These are phyloP conservation scores for Cecropterus lyciades DNA, from an alignment of 1,140 invertebrate species.

Conservation along the genomic window DNA sequence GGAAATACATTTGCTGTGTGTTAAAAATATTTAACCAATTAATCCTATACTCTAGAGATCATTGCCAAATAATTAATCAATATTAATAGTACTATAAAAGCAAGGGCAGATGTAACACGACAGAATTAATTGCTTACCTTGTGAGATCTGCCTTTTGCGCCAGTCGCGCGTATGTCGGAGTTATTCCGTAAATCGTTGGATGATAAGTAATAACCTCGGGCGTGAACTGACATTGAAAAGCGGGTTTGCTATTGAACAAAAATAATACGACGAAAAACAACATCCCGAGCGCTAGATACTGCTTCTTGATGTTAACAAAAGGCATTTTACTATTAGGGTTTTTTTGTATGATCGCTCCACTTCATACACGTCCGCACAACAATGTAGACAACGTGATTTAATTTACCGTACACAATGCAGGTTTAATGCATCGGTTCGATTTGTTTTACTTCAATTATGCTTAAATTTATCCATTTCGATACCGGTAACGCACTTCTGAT, in stretches of 20 bases:
- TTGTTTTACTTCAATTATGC: constrained; percentile 9
- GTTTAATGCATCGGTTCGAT: neutral
- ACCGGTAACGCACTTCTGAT: neutral
- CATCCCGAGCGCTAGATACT: constrained; percentile 77
- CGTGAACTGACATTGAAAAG: constrained; percentile 74
- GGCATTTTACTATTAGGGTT: constrained; percentile 69
- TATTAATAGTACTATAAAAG: constrained; percentile 43
- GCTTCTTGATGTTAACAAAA: constrained; percentile 79
- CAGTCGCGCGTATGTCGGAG: constrained; percentile 95
- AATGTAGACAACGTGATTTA: neutral
- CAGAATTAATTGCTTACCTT: constrained; percentile 82
- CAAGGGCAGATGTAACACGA: constrained; percentile 72
- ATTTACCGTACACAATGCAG: neutral
- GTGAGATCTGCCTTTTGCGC: constrained; percentile 98
- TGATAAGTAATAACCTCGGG: constrained; percentile 77
- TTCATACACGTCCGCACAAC: constrained; percentile 6
- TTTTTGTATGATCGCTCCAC: constrained; percentile 10
- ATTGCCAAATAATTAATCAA: constrained; percentile 58
- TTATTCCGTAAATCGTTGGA: constrained; percentile 94
- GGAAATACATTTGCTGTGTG: too few relatives aligned
- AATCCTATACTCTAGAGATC: constrained; percentile 37
- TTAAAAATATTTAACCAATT: constrained; percentile 27
- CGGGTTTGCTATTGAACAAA: constrained; percentile 73
- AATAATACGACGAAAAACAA: constrained; percentile 76
- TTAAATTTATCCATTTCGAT: constrained; percentile 23